A percentile compares a stretch with the other conserved stretches of the same genome.
These are phyloP conservation scores for Notolabrus celidotus DNA, from an alignment of 2,797 vertebrate genomes.

Conservation along the genomic window DNA sequence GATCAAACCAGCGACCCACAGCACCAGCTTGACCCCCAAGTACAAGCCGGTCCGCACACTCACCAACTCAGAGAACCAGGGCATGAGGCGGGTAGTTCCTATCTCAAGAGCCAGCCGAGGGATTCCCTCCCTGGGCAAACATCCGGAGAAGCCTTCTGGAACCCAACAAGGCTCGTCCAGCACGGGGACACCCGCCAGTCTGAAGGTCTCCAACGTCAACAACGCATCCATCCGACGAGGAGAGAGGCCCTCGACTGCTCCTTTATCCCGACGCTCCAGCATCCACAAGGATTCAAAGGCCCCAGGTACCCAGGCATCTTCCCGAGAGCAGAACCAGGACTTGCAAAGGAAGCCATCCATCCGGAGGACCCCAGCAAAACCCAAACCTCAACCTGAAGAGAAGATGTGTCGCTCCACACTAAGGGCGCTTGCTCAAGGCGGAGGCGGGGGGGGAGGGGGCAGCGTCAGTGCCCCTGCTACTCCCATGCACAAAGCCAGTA, in stretches of 20 bases:
- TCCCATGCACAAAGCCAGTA: conserved; percentile 58
- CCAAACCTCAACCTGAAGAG: conserved; percentile 82
- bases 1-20: conserved; percentile 2
- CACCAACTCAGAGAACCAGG: conserved; percentile 85
- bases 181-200: background rate
- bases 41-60: conserved; percentile 80
- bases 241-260: conserved; percentile 72
- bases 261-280: conserved; percentile 73
- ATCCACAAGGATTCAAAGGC: conserved; percentile 64
- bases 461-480: conserved; percentile 70
- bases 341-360: conserved; percentile 54
- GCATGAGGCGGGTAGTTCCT: conserved; percentile 90
- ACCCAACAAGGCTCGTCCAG: conserved; percentile 72
- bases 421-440: conserved; percentile 53
- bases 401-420: conserved; percentile 87
- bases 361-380: conserved; percentile 82
- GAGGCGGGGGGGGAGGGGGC: conserved; percentile 21
- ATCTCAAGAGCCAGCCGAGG: conserved; percentile 83
- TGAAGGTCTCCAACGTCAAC: background rate
- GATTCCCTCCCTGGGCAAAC: conserved; percentile 55
- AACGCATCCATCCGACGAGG: background rate
- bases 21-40: conserved; percentile 51
- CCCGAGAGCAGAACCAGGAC: conserved; percentile 23
- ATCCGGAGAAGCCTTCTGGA: conserved; percentile 55
- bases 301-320: conserved; percentile 46